Evolutionary conservation across 2,797 vertebrate species (phyloP).

Genomic region (Hippopotamyrus pictus): DNA sequence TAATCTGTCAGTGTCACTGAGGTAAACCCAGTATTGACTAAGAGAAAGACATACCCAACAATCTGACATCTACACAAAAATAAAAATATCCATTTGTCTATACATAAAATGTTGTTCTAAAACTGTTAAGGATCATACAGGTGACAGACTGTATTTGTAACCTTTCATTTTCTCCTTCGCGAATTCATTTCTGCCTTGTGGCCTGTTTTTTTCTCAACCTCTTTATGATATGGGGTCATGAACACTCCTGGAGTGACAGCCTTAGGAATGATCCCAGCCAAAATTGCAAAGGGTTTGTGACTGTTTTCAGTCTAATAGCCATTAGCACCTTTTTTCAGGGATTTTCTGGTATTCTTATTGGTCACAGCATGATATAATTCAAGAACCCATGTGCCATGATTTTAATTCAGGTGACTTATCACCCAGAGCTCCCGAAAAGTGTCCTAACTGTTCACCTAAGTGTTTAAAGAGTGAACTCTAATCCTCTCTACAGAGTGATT

Average conservation of each 20-base stretch:
- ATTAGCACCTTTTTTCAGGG: background rate
- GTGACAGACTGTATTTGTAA: background rate
- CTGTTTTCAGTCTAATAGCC: background rate
- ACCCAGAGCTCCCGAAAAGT: background rate
- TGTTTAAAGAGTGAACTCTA: background rate
- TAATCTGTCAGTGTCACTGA: background rate
- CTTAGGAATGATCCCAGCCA: background rate
- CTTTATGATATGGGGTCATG: background rate
- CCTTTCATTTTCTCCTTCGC: background rate
- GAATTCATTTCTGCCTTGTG: background rate
- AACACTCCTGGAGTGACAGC: background rate
- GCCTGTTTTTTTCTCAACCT: background rate
- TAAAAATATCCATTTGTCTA: background rate
- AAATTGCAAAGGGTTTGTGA: background rate
- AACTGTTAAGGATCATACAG: background rate
- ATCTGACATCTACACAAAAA: background rate
- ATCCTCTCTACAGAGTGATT: background rate
- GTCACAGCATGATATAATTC: background rate
- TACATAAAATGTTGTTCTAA: background rate
- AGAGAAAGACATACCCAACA: background rate
- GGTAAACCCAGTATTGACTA: background rate
- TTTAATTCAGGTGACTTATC: background rate
- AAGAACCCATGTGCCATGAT: background rate
- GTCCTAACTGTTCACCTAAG: background rate
- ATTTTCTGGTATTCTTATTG: background rate